These are phyloP conservation scores for Xiphias gladius DNA, from an alignment of 2,113 vertebrate genomes.

Conservation along the genomic window DNA sequence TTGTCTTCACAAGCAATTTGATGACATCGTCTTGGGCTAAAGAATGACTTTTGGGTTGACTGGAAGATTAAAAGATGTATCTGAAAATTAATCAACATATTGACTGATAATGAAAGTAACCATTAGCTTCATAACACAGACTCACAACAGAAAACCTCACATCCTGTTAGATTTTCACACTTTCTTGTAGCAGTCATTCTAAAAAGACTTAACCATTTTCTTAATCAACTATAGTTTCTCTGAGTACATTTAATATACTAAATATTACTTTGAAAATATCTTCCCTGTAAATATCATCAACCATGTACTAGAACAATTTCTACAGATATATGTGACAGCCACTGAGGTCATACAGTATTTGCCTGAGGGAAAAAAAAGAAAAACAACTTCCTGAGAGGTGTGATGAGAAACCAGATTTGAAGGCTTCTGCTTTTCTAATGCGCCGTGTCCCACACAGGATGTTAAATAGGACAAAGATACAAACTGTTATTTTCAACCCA, in stretches of 20 bases:
- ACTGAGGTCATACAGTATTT: neutral
- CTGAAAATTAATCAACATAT: neutral
- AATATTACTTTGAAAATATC: neutral
- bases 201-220: constrained; percentile 9
- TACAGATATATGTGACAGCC: neutral
- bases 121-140: neutral
- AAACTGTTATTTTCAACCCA: constrained; percentile 56
- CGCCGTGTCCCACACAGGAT: constrained; percentile 20
- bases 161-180: neutral
- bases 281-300: neutral
- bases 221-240: neutral
- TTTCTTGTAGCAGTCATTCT: neutral
- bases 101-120: neutral
- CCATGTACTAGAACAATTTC: neutral
- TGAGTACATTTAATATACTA: neutral
- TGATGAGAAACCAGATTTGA: constrained; percentile 25
- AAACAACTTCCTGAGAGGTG: constrained; percentile 17
- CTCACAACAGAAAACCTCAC: neutral
- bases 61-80: neutral
- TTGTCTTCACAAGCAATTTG: neutral
- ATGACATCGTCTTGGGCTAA: neutral
- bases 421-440: constrained; percentile 25
- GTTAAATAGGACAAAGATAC: constrained; percentile 51
- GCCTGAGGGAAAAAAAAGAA: neutral
- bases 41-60: neutral